Percentiles rank a stretch among this genome's conserved stretches.
phyloP scores from a whole-genome alignment of 2,113 vertebrate species.

The Chloebia gouldiae region DNA sequence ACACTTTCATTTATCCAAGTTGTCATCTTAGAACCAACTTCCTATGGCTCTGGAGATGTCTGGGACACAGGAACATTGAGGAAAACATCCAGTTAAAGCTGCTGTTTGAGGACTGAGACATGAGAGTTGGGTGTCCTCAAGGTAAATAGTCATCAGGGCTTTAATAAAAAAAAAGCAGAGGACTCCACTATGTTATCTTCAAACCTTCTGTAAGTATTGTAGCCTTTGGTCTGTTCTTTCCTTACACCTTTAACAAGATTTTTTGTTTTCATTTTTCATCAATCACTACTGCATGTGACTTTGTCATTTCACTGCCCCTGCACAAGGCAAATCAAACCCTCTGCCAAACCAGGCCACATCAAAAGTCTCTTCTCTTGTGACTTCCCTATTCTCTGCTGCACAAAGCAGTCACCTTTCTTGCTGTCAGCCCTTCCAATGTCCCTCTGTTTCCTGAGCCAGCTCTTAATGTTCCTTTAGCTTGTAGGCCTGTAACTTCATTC shows the following conservation, averaged over 20 bases:
- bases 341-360: not conserved
- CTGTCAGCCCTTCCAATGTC: not conserved
- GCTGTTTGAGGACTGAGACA: not conserved
- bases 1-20: not conserved
- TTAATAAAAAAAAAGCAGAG: not conserved
- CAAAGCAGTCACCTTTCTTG: not conserved
- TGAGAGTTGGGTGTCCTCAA: not conserved
- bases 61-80: not conserved
- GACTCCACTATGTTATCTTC: not conserved
- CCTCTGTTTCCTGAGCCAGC: not conserved
- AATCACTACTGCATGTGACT: not conserved
- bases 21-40: not conserved
- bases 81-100: not conserved
- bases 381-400: not conserved
- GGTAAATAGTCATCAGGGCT: not conserved
- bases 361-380: not conserved
- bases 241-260: not conserved
- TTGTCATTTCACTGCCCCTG: not conserved
- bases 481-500: not conserved
- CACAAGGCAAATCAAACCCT: accelerated
- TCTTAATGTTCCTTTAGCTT: not conserved
- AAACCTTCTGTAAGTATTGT: not conserved
- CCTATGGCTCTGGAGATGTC: not conserved
- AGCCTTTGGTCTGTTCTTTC: not conserved
- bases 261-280: not conserved